A percentile compares a stretch with the other conserved stretches of the same genome.
Evolutionary conservation across 2,797 vertebrate species (phyloP).

Genomic region (Eulemur mongoz): DNA sequence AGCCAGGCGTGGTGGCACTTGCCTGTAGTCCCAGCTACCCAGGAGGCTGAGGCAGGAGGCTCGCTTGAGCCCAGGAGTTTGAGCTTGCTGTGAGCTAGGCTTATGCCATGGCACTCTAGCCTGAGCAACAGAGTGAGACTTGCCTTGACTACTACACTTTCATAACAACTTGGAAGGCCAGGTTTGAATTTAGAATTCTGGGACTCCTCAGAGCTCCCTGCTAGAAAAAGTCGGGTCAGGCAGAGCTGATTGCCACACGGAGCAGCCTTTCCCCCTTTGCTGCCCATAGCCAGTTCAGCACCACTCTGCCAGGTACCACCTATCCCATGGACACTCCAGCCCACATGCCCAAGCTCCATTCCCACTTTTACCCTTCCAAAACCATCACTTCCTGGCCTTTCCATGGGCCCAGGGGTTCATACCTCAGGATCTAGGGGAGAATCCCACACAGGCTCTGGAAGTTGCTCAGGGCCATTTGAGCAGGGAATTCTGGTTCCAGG

Average conservation of each 20-base stretch:
- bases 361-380: background rate
- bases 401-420: background rate
- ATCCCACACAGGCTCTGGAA: background rate
- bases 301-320: background rate
- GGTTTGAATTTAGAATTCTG: conserved; percentile 2
- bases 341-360: background rate
- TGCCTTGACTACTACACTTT: background rate
- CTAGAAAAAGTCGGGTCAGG: background rate
- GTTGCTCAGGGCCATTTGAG: background rate
- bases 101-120: too few species aligned
- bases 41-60: too few species aligned
- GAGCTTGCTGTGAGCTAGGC: too few species aligned
- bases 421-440: background rate
- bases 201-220: background rate
- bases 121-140: too few species aligned
- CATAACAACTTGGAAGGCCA: background rate
- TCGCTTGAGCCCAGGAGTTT: too few species aligned
- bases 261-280: background rate
- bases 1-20: too few species aligned
- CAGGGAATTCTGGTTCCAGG: background rate
- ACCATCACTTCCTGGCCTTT: background rate
- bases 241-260: background rate
- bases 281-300: background rate
- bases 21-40: too few species aligned
- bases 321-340: background rate